These are phyloP conservation scores for Pogonocichla stellata DNA, from an alignment of 2,113 vertebrate species.

Conservation along the genomic window DNA sequence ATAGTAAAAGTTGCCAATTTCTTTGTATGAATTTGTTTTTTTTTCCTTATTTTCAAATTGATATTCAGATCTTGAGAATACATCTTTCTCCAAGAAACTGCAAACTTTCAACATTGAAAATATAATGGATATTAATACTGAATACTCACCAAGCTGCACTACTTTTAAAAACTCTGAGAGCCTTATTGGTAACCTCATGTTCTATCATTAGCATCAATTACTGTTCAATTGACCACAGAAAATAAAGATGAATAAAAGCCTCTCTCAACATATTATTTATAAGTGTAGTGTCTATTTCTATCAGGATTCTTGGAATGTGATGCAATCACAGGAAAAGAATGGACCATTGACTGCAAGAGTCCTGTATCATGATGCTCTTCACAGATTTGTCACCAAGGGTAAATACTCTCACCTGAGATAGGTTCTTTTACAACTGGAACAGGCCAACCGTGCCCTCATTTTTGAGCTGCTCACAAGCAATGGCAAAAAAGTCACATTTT, in stretches of 20 bases:
- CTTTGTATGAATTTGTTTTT: neutral
- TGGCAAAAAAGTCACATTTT: neutral
- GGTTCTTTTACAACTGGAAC: neutral
- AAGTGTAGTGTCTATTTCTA: neutral
- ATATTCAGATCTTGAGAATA: neutral
- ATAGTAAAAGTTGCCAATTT: neutral
- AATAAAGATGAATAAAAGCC: neutral
- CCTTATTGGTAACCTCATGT: neutral
- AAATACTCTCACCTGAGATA: neutral
- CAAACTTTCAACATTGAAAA: neutral
- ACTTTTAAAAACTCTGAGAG: neutral
- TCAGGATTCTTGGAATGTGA: neutral
- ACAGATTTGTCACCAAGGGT: neutral
- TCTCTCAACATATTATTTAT: neutral
- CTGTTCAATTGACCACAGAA: neutral
- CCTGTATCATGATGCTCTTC: neutral
- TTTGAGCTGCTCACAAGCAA: neutral
- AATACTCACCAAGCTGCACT: neutral
- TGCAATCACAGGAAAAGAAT: neutral
- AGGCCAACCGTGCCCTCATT: neutral
- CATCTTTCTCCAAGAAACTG: neutral
- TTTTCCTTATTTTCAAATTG: neutral
- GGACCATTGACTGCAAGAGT: neutral
- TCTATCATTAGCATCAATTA: neutral
- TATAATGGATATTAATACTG: neutral